These are phyloP conservation scores for Argyresthia albistria DNA, from an alignment of 2,888 invertebrate species.

Conservation along the genomic window DNA sequence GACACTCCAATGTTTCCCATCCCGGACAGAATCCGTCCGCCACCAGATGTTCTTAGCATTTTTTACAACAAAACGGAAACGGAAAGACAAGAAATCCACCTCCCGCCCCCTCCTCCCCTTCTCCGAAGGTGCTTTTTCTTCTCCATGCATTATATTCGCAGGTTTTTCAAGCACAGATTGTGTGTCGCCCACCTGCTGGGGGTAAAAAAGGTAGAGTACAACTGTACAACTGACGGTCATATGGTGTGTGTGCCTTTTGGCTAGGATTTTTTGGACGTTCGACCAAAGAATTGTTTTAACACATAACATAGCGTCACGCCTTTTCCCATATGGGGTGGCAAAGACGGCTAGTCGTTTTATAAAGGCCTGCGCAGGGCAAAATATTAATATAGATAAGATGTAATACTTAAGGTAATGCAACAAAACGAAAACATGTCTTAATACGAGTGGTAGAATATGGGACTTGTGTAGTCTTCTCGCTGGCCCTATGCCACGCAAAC, in stretches of 20 bases:
- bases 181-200: slow-evolving; percentile 48
- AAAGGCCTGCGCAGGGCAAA: no score
- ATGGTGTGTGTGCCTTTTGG: slow-evolving; percentile 35
- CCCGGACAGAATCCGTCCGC: slow-evolving; percentile 33
- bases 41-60: slow-evolving; percentile 52
- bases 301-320: no score
- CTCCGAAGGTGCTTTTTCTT: slow-evolving; percentile 9
- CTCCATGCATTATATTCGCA: slow-evolving; percentile 36
- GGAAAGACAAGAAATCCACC: slow-evolving; percentile 45
- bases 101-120: slow-evolving; percentile 26
- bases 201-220: slow-evolving; percentile 30
- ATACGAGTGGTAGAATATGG: no score
- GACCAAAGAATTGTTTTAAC: neutral
- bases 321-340: no score
- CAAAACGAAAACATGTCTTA: no score
- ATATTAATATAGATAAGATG: no score
- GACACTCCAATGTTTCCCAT: slow-evolving; percentile 32
- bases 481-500: slow-evolving; percentile 23
- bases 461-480: no score
- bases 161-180: slow-evolving; percentile 59
- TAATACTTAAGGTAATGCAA: no score
- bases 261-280: neutral
- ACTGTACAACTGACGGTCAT: slow-evolving; percentile 54
- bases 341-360: no score
- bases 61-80: slow-evolving; percentile 63